Conservation (phyloP, 2,113 vertebrate genomes). For the Megatriorchis doriae region DNA sequence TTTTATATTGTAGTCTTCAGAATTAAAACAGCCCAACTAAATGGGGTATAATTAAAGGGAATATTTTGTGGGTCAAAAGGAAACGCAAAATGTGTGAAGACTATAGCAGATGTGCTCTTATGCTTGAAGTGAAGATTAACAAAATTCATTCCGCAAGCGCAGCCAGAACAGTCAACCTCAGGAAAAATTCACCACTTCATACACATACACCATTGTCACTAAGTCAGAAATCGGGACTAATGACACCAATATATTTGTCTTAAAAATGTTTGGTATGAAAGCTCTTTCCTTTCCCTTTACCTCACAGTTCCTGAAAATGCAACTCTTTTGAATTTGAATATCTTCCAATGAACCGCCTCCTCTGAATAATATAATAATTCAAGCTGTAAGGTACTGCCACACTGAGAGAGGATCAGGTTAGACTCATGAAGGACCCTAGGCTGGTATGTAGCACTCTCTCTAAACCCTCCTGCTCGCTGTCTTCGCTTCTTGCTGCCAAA, state of each 20-base stretch:
- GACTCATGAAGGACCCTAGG: too few relatives aligned
- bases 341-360: not conserved
- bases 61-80: not conserved
- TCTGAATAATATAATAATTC: not conserved
- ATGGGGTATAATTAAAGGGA: not conserved
- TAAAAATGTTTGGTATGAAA: not conserved
- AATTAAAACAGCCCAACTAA: not conserved
- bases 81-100: not conserved
- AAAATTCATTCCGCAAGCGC: not conserved
- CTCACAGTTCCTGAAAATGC: not conserved
- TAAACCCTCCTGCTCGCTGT: not conserved
- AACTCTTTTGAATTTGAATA: not conserved
- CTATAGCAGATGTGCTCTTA: not conserved
- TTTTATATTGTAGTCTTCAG: not conserved
- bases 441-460: not conserved
- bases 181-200: not conserved
- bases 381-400: not conserved
- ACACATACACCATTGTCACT: not conserved
- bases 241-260: not conserved
- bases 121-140: not conserved
- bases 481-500: not conserved
- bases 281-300: not conserved
- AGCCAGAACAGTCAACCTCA: not conserved
- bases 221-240: not conserved
- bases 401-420: not conserved